These are phyloP conservation scores for Hypsibius dujardini DNA, from an alignment of 1,140 invertebrate species.

Conservation along the genomic window DNA sequence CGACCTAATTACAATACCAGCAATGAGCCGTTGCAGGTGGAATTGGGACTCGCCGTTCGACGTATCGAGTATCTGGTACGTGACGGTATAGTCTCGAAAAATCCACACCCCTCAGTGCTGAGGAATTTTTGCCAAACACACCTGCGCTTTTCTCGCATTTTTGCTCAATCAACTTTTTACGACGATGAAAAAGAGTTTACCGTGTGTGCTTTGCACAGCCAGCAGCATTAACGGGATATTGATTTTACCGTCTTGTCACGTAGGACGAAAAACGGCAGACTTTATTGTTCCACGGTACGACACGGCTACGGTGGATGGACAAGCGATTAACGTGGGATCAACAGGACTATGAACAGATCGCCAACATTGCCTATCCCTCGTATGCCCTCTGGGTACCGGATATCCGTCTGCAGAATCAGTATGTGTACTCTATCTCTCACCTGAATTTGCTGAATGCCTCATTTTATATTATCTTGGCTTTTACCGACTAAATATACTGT, in stretches of 20 bases:
- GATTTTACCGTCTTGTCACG: too few relatives aligned
- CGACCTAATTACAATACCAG: constrained; percentile 93
- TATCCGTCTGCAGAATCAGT: not conserved
- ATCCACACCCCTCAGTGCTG: too few relatives aligned
- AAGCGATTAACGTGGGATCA: not conserved
- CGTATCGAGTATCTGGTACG: constrained; percentile 97
- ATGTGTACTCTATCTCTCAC: not conserved
- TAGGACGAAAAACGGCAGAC: constrained; percentile 15
- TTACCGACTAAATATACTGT: not conserved
- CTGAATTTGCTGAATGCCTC: not conserved
- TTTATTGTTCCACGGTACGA: not conserved
- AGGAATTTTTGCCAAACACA: too few relatives aligned
- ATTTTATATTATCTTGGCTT: not conserved
- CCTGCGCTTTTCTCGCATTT: too few relatives aligned
- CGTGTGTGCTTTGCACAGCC: too few relatives aligned
- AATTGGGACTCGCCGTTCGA: constrained; percentile 88
- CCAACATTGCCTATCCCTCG: not conserved
- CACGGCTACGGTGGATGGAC: constrained; percentile 3
- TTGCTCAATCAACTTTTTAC: too few relatives aligned
- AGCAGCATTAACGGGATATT: too few relatives aligned
- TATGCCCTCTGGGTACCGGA: constrained; percentile 6
- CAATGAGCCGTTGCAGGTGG: constrained; percentile 71
- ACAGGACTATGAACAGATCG: not conserved
- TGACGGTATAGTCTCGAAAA: constrained; percentile 24
- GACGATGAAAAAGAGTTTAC: too few relatives aligned